Evolutionary conservation across 1,140 invertebrate genomes (phyloP), one percentile per base, ranked within the genome.

Genomic region (Halictus rubicundus): DNA sequence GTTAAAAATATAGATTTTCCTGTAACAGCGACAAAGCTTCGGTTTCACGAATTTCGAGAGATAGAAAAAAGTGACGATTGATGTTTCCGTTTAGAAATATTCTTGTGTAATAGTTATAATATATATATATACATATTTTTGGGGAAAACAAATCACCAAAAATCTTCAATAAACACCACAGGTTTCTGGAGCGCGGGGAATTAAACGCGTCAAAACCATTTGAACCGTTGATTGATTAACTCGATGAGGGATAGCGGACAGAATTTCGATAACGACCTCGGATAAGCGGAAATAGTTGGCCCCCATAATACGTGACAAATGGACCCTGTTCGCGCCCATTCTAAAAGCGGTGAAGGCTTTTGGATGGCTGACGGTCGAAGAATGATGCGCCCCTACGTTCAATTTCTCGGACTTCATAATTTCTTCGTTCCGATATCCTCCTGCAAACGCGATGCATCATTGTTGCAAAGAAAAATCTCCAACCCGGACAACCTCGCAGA

Each of bases 141-240:
- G 54, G 54, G 39, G 19, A 66, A 65, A n/a, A 65, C 32, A n/a
- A 68, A 14, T 42, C 7, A 64, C 10, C 10, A 6, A 37, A 57
- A 68, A 32, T n/a, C 46, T 8, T 46, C 52, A 52, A 60, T 76
- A 46, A 68, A 54, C 46, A 37, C 12, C 3, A 8, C 6, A 12
- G 12, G 6, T 12, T 23, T 23, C 6, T 19, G 23, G 5, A 19
- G 21, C 49, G 37, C n/a, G 12, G 1, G 42, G 37, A 70, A 70
- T 70, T 77, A 77, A 77, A 70, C 57, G 66, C 75, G 75, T 70
- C 75, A 77, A 52, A 77, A 68, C 66, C 75, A 77, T 70, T 77
- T 32, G 75, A 49, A 61, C 66, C 66, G 57, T 69, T 77, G 75
- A 77, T 77, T 70, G 75, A 77, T 77, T 77, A 77, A 77, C 66